Evolutionary conservation across 2,888 invertebrate genomes (phyloP), one percentile per base, ranked within the genome.

Genomic region (Cecidostiba fungosa): DNA sequence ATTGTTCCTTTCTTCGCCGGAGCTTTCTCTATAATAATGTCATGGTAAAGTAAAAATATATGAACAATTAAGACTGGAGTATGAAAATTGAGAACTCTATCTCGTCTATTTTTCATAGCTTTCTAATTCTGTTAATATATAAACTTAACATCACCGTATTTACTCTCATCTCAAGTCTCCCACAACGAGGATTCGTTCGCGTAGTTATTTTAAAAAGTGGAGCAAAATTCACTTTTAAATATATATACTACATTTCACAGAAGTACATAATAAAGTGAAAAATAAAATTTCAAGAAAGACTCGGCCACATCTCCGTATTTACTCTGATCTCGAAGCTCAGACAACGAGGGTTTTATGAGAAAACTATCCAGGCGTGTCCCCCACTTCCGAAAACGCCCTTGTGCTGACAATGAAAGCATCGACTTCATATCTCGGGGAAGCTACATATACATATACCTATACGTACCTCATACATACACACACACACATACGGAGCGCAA

Each of bases 1-100:
- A 82, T 82, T 50, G 82, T 76, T 82, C 69, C 66, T 82, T 76
- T 76, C 76, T 82, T 82, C 50, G 16, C 2, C 6, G 10, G 23
- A 16, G 43, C 19, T 36, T 26, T 50, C 47, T 62, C 23, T 69
- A 23, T 69, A 76, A 76, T 82, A 69, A 82, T 76, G 76, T 76
- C 19, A 69, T 26, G 23, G 36, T 39, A 50, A 82, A 82, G 50
- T n/a, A 82, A 69, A 54, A 74, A 82, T 16, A 47, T 50, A 47
- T 23, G 69, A 76, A 50, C 50, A 76, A 76, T 74, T 69, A n/a
- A 36, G 23, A 74, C 43, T 4, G n/a, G 62, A 1, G 10, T 26
- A 36, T n/a, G 6, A 23, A 59, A 59, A 59, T 23, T 59, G 54
- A 50, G 50, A 3, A n/a, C 54, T n/a, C 54, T 23, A 3, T 59